Conservation (phyloP, 1,140 invertebrate genomes). For the Agrilus planipennis region DNA sequence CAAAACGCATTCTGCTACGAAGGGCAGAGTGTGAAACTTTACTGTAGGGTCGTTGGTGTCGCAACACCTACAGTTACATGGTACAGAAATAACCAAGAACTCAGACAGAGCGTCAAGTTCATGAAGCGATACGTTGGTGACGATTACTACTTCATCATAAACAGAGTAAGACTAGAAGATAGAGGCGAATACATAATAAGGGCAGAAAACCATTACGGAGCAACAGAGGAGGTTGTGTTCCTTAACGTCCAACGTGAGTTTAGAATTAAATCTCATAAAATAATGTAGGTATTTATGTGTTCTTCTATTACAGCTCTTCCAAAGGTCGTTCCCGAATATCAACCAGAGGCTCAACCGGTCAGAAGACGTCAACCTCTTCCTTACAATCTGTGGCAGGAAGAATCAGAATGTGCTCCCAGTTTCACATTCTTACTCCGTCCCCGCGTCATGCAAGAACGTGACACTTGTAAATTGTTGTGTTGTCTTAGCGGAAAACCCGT, state of each 20-base stretch:
- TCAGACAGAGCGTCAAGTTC: constrained; percentile 97
- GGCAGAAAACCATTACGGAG: constrained; percentile 96
- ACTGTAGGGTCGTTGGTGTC: constrained; percentile 89
- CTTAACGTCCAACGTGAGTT: constrained; percentile 92
- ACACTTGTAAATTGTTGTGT: constrained; percentile 94
- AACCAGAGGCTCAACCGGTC: constrained; percentile 56
- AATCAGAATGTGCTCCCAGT: constrained; percentile 76
- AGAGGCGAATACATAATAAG: constrained; percentile 94
- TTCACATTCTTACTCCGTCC: constrained; percentile 97
- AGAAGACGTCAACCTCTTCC: constrained; percentile 68
- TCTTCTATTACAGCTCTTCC: constrained; percentile 53
- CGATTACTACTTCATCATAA: constrained; percentile 96
- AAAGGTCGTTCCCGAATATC: constrained; percentile 66
- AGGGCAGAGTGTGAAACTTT: constrained; percentile 94
- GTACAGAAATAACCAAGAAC: constrained; percentile 85
- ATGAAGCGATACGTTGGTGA: constrained; percentile 96
- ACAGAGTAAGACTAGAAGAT: constrained; percentile 87
- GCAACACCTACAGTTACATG: constrained; percentile 91
- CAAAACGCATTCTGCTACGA: constrained; percentile 92
- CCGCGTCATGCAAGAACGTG: constrained; percentile 90
- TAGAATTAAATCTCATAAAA: not conserved
- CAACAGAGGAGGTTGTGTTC: constrained; percentile 91
- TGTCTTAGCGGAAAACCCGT: constrained; percentile 88
- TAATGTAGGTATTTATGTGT: constrained; percentile 3
- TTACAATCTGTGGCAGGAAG: constrained; percentile 81